phyloP scores from a whole-genome alignment of 2,797 vertebrate genomes.

The Buphagus erythrorhynchus region DNA sequence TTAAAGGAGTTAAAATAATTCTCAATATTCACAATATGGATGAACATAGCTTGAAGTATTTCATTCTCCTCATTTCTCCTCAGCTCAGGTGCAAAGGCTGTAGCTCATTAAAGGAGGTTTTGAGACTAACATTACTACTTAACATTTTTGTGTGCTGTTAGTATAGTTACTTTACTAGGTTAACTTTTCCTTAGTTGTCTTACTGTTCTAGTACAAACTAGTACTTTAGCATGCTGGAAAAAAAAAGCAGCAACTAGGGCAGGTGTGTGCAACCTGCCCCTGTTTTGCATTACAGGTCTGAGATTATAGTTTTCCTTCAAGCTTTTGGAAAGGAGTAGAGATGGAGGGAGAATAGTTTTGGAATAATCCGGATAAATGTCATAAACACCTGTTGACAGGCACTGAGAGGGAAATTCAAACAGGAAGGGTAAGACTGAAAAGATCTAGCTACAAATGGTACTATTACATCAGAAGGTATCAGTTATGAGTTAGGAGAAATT shows the following conservation, averaged over 20 bases:
- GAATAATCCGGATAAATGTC: not conserved
- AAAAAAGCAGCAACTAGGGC: not conserved
- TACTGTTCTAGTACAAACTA: not conserved
- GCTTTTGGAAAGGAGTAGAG: not conserved
- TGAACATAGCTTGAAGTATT: not conserved
- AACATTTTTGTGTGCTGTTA: not conserved
- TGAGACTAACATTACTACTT: not conserved
- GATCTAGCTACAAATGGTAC: fast-evolving
- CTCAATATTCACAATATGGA: not conserved
- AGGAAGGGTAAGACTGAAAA: not conserved
- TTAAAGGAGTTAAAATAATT: not conserved
- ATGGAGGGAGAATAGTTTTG: not conserved
- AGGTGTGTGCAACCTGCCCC: not conserved
- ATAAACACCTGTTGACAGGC: not conserved
- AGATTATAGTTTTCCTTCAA: not conserved
- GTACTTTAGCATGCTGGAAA: not conserved
- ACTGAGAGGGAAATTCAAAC: not conserved
- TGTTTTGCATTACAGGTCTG: not conserved
- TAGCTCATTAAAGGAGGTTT: not conserved
- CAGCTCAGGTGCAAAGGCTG: not conserved
- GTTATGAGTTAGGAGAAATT: fast-evolving
- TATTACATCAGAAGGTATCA: not conserved
- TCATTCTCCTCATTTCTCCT: no score
- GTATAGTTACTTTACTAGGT: not conserved
- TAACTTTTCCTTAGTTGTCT: not conserved